A percentile compares a stretch with the other conserved stretches of the same genome.
Evolutionary conservation across 2,888 invertebrate genomes (phyloP).

Genomic region (Oconnorella tubifera): DNA sequence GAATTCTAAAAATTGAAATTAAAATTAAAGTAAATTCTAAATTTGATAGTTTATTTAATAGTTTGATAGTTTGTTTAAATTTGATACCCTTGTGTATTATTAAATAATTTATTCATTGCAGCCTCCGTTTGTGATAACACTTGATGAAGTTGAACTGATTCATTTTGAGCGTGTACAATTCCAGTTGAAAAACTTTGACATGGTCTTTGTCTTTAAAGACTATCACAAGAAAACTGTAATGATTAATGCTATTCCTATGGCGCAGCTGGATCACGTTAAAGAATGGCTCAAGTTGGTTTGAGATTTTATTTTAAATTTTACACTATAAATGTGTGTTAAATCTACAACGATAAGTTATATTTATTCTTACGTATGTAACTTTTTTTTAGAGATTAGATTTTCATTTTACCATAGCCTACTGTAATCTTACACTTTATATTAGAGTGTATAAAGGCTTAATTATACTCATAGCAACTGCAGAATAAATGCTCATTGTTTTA

Average conservation of each 20-base stretch:
- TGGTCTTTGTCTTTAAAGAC: constrained; percentile 99
- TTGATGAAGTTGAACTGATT: constrained; percentile 95
- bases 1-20: too few species aligned
- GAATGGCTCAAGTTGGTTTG: constrained; percentile 90
- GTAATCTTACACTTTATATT: not conserved
- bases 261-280: constrained; percentile 97
- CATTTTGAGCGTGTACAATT: constrained; percentile 99
- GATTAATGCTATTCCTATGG: constrained; percentile 99
- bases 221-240: constrained; percentile 83
- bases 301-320: not conserved
- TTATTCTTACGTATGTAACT: not conserved
- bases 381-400: not conserved
- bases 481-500: too few species aligned
- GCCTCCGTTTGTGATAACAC: constrained; percentile 96
- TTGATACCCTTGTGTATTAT: too few species aligned
- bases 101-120: too few species aligned
- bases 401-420: not conserved
- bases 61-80: too few species aligned
- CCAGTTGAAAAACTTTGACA: constrained; percentile 97
- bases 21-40: too few species aligned
- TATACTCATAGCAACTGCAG: too few species aligned
- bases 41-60: too few species aligned
- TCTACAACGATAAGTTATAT: not conserved
- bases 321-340: not conserved
- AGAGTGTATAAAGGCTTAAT: too few species aligned